These are phyloP conservation scores for Erpornis zantholeuca DNA, from an alignment of 2,113 vertebrate species.

Conservation along the genomic window DNA sequence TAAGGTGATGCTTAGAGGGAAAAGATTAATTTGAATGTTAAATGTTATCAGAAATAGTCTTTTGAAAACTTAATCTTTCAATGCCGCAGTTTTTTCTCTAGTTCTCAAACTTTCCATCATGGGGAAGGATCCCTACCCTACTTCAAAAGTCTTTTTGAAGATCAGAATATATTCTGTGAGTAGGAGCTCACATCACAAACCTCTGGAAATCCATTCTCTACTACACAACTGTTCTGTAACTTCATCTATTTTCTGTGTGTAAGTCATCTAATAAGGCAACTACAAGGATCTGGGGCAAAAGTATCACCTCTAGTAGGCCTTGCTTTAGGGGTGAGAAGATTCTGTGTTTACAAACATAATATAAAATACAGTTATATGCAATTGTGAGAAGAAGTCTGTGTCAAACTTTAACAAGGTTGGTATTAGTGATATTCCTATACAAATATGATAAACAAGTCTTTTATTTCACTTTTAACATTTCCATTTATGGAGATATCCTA, in stretches of 20 bases:
- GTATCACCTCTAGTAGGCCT: neutral
- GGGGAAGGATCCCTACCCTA: neutral
- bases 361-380: neutral
- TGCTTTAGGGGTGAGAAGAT: neutral
- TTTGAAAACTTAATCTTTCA: neutral
- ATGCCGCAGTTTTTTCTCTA: neutral
- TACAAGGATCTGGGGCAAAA: neutral
- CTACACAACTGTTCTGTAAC: neutral
- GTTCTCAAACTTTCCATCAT: neutral
- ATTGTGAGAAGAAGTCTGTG: neutral
- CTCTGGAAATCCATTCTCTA: neutral
- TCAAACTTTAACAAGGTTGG: neutral
- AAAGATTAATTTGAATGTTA: neutral
- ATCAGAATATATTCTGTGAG: neutral
- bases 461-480: neutral
- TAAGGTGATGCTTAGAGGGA: neutral
- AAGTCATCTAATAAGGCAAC: neutral
- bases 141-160: neutral
- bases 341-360: neutral
- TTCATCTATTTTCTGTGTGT: neutral
- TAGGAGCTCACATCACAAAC: neutral
- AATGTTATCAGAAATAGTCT: neutral
- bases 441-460: neutral
- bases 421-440: neutral
- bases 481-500: neutral